These are phyloP conservation scores for Drosophila kambysellisi DNA, from an alignment of 2,888 invertebrate genomes.

Conservation along the genomic window DNA sequence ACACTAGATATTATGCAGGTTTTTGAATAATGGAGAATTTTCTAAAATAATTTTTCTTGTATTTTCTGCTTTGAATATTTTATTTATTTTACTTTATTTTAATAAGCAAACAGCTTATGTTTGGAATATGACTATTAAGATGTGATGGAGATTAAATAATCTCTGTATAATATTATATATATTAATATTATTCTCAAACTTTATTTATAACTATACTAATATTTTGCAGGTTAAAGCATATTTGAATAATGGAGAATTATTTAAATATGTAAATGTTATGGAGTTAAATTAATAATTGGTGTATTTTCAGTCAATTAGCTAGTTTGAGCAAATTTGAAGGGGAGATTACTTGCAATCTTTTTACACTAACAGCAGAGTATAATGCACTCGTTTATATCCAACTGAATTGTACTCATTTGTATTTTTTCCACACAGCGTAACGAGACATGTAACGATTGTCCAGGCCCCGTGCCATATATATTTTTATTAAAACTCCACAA, in stretches of 20 bases:
- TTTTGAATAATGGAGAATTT: too few species aligned
- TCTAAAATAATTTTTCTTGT: too few species aligned
- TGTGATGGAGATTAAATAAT: too few species aligned
- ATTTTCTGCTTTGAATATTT: too few species aligned
- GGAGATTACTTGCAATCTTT: neutral
- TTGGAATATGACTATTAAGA: too few species aligned
- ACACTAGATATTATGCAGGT: too few species aligned
- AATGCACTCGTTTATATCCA: neutral
- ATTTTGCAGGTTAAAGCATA: too few species aligned
- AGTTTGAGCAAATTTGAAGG: neutral
- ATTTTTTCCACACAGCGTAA: slow-evolving; percentile 16
- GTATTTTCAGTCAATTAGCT: neutral
- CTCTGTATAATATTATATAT: too few species aligned
- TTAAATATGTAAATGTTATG: neutral
- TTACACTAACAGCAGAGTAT: neutral
- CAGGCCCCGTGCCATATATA: slow-evolving; percentile 44
- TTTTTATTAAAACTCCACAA: slow-evolving; percentile 72
- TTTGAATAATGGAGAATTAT: neutral
- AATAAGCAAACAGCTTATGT: too few species aligned
- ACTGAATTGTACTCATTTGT: neutral
- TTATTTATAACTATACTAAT: too few species aligned
- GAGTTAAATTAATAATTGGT: neutral
- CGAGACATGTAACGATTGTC: slow-evolving; percentile 51
- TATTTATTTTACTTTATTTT: too few species aligned
- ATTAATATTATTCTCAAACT: too few species aligned